Evolutionary conservation across 2,797 vertebrate genomes (phyloP).

Genomic region (Leucoraja ocellata): DNA sequence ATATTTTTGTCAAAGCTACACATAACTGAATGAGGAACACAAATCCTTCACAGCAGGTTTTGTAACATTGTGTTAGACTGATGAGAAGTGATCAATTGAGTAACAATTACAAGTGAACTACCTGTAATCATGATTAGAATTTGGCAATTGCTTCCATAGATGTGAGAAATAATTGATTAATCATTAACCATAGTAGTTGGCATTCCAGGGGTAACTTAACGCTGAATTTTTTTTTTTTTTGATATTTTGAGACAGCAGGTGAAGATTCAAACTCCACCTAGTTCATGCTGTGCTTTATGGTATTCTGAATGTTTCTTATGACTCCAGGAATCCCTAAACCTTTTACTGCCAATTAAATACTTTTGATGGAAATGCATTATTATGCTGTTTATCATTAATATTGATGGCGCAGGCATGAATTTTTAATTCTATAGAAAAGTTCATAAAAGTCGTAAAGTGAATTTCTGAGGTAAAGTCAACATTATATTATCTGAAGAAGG

Average conservation of each 20-base stretch:
- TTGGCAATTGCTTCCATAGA: neutral
- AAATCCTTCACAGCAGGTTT: neutral
- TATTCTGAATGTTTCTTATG: neutral
- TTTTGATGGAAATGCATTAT: neutral
- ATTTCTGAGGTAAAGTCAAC: neutral
- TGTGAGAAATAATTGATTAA: neutral
- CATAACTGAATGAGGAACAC: neutral
- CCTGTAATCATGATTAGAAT: slow-evolving; percentile 24
- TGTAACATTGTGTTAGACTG: neutral
- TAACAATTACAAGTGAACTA: slow-evolving; percentile 19
- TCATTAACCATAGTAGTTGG: neutral
- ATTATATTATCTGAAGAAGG: no score
- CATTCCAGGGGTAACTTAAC: neutral
- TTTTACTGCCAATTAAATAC: no score
- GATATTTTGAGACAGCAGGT: no score
- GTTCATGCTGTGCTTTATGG: neutral
- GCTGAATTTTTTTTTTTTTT: neutral
- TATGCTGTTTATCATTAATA: neutral
- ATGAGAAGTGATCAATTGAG: neutral
- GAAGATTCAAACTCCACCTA: neutral
- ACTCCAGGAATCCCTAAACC: no score
- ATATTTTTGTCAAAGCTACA: neutral
- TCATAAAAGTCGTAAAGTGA: neutral
- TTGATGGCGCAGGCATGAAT: neutral
- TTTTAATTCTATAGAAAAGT: neutral